Percentiles rank a stretch among this genome's conserved stretches.
Evolutionary conservation across 1,140 invertebrate species (phyloP).

Genomic region (Adelges cooleyi): DNA sequence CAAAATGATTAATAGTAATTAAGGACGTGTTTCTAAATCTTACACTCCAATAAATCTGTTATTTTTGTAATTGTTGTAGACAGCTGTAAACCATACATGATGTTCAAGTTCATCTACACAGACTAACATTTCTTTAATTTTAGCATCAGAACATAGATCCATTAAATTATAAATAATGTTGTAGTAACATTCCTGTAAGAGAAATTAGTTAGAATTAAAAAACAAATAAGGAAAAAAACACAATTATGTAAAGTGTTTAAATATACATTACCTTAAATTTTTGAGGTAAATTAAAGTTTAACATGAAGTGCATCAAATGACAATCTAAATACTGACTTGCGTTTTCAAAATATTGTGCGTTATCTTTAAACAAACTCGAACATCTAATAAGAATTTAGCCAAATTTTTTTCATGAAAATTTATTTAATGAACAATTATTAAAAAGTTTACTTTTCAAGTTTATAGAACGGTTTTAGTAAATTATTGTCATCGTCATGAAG

Average conservation of each 20-base stretch:
- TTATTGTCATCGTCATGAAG: not conserved
- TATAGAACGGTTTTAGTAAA: not conserved
- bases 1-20: not conserved
- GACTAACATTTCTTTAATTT: not conserved
- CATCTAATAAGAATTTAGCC: not conserved
- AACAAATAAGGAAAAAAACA: not conserved
- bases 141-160: not conserved
- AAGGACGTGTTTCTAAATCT: too few relatives aligned
- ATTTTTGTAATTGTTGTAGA: not conserved
- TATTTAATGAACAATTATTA: not conserved
- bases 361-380: not conserved
- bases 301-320: not conserved
- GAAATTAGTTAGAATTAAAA: not conserved
- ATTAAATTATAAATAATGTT: not conserved
- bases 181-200: not conserved
- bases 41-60: slow-evolving; percentile 1
- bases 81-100: not conserved
- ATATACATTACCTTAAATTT: not conserved
- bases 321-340: not conserved
- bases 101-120: not conserved
- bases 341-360: not conserved
- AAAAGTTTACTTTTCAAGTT: slow-evolving; percentile 11
- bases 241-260: not conserved
- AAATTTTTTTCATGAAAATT: not conserved
- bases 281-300: too few relatives aligned